These are phyloP conservation scores for Acinonyx jubatus DNA, from an alignment of 2,113 vertebrate genomes.

Conservation along the genomic window DNA sequence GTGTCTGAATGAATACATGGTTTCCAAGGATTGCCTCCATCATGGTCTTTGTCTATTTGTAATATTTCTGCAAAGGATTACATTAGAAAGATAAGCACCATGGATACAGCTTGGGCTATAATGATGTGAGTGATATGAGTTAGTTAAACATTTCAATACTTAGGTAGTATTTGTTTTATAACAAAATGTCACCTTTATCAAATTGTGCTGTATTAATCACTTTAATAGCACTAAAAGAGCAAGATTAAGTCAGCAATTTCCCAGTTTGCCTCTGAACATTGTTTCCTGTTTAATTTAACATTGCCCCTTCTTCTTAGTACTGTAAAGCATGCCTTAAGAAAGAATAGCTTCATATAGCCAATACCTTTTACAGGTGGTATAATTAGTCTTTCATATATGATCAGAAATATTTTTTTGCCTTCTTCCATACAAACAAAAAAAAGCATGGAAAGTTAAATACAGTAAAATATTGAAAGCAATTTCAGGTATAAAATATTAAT, in stretches of 20 bases:
- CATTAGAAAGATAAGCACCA: background rate
- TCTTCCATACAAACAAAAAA: background rate
- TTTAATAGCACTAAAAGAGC: background rate
- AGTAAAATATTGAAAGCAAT: background rate
- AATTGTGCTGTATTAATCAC: background rate
- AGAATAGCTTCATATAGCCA: background rate
- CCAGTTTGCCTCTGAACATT: background rate
- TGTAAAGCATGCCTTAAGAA: background rate
- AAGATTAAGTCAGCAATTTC: background rate
- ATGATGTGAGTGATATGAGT: background rate
- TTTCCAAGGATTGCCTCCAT: background rate
- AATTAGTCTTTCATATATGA: background rate
- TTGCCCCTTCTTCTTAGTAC: background rate
- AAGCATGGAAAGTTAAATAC: background rate
- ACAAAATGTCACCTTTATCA: background rate
- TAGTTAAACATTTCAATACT: background rate
- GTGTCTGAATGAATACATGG: background rate
- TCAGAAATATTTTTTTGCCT: background rate
- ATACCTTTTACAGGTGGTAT: background rate
- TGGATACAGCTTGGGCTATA: background rate
- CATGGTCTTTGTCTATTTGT: background rate
- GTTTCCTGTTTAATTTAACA: background rate
- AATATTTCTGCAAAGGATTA: background rate
- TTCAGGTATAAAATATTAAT: background rate
- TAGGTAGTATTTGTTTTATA: constrained; percentile 9